Evolutionary conservation across 2,797 vertebrate genomes (phyloP).

Genomic region (Aeoliscus strigatus): DNA sequence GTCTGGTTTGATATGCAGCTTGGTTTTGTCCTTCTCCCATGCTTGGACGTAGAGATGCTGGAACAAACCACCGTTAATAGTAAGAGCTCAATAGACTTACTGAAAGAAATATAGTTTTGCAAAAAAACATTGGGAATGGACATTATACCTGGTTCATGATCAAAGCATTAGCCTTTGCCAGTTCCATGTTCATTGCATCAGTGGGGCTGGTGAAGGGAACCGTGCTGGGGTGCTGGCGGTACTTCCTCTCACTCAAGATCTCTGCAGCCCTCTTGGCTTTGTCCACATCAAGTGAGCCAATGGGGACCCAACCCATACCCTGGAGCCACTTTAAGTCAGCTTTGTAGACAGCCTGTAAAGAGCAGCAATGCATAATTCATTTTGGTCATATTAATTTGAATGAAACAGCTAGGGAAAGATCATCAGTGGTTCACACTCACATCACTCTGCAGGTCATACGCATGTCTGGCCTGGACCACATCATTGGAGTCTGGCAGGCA

Average conservation of each 20-base stretch:
- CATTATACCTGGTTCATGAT: constrained; percentile 82
- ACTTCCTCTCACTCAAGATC: constrained; percentile 89
- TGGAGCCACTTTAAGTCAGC: constrained; percentile 99
- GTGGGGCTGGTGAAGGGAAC: constrained; percentile 96
- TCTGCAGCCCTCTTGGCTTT: too few species aligned
- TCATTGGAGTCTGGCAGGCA: constrained; percentile 91
- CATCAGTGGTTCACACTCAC: constrained; percentile 64
- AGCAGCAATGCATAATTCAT: too few species aligned
- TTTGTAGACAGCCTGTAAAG: constrained; percentile 88
- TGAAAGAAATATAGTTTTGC: too few species aligned
- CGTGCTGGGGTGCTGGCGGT: constrained; percentile 88
- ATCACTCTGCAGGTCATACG: constrained; percentile 83
- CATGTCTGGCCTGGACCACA: constrained; percentile 87
- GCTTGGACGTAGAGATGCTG: constrained; percentile 88
- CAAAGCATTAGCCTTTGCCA: constrained; percentile 85
- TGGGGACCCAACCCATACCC: constrained; percentile 90
- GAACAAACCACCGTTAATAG: too few species aligned
- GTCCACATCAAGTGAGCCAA: constrained; percentile 91
- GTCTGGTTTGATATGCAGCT: constrained; percentile 87
- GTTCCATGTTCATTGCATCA: constrained; percentile 75
- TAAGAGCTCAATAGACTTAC: too few species aligned
- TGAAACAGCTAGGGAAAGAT: constrained; percentile 79
- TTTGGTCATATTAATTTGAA: too few species aligned
- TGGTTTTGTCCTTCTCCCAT: constrained; percentile 89
- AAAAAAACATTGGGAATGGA: too few species aligned